Base-by-base conservation (phyloP, 2,888 invertebrate species). In the Plagodis dolabraria region DNA sequence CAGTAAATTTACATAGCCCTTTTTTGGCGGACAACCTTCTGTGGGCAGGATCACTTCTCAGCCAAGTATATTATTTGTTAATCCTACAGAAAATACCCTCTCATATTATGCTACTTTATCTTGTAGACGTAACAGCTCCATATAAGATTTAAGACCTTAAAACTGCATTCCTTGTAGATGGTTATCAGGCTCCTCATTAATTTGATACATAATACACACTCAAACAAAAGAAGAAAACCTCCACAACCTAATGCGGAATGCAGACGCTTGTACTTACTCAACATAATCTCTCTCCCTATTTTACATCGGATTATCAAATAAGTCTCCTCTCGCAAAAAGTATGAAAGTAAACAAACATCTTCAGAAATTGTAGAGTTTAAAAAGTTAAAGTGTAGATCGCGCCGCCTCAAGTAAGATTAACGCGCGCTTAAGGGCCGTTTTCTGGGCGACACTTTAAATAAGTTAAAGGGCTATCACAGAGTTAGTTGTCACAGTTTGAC, bases 351-450 rank as follows among this genome's bases (percentile, higher is more conserved):
- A 68, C 69, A 71, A 69, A 69, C 63, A 67, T 60, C 63, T 64
- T 50, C 47, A 68, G 68, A 72, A 74, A 72, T 62, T 63, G 67
- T 70, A 53, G 65, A 63, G 70, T 72, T 68, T 53, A 69, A 77
- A 78, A 71, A 68, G 70, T 74, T 67, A 70, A 70, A 66, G 70
- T 73, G 72, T 63, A 61, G 63, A 71, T 72, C 76, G 70, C 69
- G 70, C 71, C 72, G 66, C 58, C 70, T 71, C 68, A 73, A 79
- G 80, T 72, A 66, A 64, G 72, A 70, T 78, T 78, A 77, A 72
- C 74, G 75, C 75, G 72, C 72, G 69, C 74, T 78, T 74, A 72
- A 72, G 73, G 62, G 63, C 60, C 55, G 66, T 65, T 67, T 64
- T 61, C 63, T 60, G 57, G 66, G 65, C 61, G 56, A 55, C 56